These are phyloP conservation scores for Orchesellides sinensis DNA, from an alignment of 2,888 invertebrate species.

Conservation along the genomic window DNA sequence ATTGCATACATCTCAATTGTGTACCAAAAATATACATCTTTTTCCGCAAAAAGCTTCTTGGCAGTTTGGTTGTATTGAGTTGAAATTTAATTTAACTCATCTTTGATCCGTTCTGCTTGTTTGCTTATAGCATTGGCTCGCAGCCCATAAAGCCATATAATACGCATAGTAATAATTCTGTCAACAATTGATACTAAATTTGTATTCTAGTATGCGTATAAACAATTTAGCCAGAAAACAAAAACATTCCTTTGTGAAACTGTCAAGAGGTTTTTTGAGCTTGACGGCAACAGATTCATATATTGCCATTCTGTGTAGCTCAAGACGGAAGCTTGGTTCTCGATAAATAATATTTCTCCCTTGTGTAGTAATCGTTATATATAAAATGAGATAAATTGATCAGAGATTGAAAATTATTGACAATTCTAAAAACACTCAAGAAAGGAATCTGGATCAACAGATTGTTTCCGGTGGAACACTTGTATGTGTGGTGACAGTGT, in stretches of 20 bases:
- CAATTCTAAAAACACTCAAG: conserved; percentile 38
- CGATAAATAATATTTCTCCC: too few species aligned
- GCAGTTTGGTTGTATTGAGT: conserved; percentile 27
- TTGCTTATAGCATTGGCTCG: conserved; percentile 47
- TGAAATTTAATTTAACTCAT: conserved; percentile 51
- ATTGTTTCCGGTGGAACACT: conserved; percentile 44
- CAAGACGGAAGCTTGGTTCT: too few species aligned
- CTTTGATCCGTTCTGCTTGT: conserved; percentile 57
- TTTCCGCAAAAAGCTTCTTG: conserved; percentile 40
- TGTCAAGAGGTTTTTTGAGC: not conserved
- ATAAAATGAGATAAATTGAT: not conserved
- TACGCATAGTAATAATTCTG: conserved; percentile 17
- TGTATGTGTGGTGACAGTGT: not conserved
- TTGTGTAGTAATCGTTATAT: too few species aligned
- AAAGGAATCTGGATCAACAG: conserved; percentile 44
- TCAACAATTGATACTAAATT: not conserved
- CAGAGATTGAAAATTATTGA: conserved; percentile 50
- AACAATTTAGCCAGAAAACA: not conserved
- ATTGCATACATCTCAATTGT: conserved; percentile 51
- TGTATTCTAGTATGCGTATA: not conserved
- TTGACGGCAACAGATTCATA: too few species aligned
- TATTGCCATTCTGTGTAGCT: too few species aligned
- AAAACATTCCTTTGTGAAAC: not conserved
- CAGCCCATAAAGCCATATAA: conserved; percentile 19
- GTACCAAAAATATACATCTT: conserved; percentile 21